A percentile compares a stretch with the other conserved stretches of the same genome.
These are phyloP conservation scores for Anser brachyrhynchus DNA, from an alignment of 2,113 vertebrate species.

Conservation along the genomic window DNA sequence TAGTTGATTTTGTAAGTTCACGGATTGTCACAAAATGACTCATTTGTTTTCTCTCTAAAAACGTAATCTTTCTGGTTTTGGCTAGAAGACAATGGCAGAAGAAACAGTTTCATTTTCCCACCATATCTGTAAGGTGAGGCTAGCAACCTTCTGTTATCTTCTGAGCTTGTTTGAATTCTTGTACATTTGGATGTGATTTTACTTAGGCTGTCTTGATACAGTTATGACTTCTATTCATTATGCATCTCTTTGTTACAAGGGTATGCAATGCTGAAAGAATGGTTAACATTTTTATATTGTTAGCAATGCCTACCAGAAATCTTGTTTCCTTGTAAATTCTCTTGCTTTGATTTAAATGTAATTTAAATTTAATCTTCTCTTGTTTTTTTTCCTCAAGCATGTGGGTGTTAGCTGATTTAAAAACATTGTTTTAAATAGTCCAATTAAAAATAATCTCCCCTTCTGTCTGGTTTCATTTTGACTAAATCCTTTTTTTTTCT, in stretches of 20 bases:
- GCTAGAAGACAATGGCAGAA: not conserved
- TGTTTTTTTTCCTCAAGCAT: not conserved
- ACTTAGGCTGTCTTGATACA: not conserved
- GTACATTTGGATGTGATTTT: not conserved
- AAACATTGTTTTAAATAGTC: not conserved
- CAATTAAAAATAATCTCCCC: not conserved
- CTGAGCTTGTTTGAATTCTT: not conserved
- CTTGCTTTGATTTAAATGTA: not conserved
- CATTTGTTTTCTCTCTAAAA: not conserved
- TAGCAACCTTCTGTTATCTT: not conserved
- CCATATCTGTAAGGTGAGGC: not conserved
- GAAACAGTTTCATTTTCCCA: not conserved
- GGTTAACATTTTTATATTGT: not conserved
- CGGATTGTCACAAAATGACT: not conserved
- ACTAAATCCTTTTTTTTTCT: not conserved
- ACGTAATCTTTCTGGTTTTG: not conserved
- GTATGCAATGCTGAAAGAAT: not conserved
- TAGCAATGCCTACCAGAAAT: not conserved
- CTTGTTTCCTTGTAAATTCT: not conserved
- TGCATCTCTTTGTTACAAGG: not conserved
- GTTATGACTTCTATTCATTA: not conserved
- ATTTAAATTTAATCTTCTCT: not conserved
- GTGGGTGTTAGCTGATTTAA: not conserved
- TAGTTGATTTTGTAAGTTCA: not conserved
- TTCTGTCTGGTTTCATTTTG: conserved; percentile 16